A percentile compares a stretch with the other conserved stretches of the same genome.
Conservation (phyloP, 2,888 invertebrate genomes). For the Sthenelais limicola region DNA sequence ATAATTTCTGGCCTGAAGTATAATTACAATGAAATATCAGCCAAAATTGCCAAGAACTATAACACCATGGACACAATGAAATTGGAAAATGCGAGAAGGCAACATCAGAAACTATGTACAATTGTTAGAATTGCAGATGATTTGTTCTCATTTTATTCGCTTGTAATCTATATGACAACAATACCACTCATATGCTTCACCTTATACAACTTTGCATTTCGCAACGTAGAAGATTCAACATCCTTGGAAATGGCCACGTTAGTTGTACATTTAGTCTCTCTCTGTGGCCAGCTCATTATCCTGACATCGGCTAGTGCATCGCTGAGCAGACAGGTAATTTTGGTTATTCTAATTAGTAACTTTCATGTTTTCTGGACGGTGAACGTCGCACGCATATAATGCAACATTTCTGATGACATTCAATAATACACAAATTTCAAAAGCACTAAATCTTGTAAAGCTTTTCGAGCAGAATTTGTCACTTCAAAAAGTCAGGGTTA, state of each 20-base stretch:
- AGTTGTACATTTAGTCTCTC: slow-evolving; percentile 27
- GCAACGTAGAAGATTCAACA: slow-evolving; percentile 10
- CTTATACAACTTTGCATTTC: slow-evolving; percentile 42
- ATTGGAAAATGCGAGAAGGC: slow-evolving; percentile 19
- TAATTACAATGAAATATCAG: slow-evolving; percentile 4
- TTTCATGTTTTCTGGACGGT: too few species aligned
- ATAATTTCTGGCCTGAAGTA: slow-evolving; percentile 6
- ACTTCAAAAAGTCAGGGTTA: too few species aligned
- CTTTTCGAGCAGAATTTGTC: too few species aligned
- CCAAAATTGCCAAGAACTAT: slow-evolving; percentile 7
- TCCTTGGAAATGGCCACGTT: slow-evolving; percentile 11
- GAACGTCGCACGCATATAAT: too few species aligned
- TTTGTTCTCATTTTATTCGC: slow-evolving; percentile 33
- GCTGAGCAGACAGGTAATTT: slow-evolving; percentile 25
- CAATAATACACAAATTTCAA: too few species aligned
- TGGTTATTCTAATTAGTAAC: too few species aligned
- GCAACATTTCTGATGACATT: too few species aligned
- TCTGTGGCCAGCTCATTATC: slow-evolving; percentile 18
- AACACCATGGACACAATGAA: neutral
- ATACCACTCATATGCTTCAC: slow-evolving; percentile 40
- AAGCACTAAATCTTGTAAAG: too few species aligned
- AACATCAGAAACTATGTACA: slow-evolving; percentile 30
- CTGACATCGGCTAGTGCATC: slow-evolving; percentile 30
- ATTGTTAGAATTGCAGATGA: slow-evolving; percentile 26
- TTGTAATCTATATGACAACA: slow-evolving; percentile 35